Evolutionary conservation across 2,888 invertebrate genomes (phyloP), one percentile per base, ranked within the genome.

Genomic region (Sesia bembeciformis): DNA sequence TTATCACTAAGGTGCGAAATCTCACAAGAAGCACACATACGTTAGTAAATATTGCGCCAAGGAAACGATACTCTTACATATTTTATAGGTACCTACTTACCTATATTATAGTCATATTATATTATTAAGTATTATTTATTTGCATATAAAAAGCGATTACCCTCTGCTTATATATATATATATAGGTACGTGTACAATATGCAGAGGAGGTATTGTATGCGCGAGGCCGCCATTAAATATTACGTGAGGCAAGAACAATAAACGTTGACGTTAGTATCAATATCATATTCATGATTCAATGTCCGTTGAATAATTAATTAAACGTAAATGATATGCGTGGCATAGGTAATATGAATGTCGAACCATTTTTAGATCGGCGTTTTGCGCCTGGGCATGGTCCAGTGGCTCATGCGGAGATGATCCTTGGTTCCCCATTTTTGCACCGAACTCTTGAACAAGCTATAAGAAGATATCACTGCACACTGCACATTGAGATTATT

Each of bases 361-460:
- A 76, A 89, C 89, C 89, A 87, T 89, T 84, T 89, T 89, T 60
- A 89, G 81, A 68, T 89, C 88, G 58, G 78, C 64, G 66, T 81
- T 78, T 62, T 86, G 89, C 59, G 89, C 81, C 67, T 90, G 88
- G 61, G 91, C 93, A 79, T 93, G 91, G 78, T 95, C 95, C 79
- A 95, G 91, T 67, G 95, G 95, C 84, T 95, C 94, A 84, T 95
- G 95, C 65, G 93, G 92, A 74, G 95, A 94, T 66, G 95, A 95
- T 74, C 95, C 94, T 84, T 95, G 94, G 82, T 95, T 95, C 74
- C 95, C 95, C 95, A 95, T 95, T 67, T 63, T 82, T 59, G 54
- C 54, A 53, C 55, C 57, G 42, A 57, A 60, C 59, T 61, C 56
- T 53, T 53, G 53, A 67, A 62, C 64, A 69, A 72, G 1, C 66